Percentiles rank a stretch among this genome's conserved stretches.
Conservation (phyloP, 2,113 vertebrate genomes). For the Camelus bactrianus region DNA sequence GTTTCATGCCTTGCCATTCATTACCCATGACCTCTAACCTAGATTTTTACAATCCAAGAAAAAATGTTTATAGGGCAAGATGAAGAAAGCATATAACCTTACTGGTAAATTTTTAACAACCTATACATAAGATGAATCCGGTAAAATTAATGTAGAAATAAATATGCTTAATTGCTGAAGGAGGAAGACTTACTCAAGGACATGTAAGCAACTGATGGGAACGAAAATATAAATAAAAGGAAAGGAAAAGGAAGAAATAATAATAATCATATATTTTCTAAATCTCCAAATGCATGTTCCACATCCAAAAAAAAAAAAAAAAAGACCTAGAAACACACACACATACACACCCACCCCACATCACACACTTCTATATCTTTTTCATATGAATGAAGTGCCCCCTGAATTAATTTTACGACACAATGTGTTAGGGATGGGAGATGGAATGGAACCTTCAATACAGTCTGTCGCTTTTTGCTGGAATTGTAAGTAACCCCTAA, state of each 20-base stretch:
- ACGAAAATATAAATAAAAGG: not conserved
- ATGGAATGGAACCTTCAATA: not conserved
- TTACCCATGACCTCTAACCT: not conserved
- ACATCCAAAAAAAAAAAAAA: not conserved
- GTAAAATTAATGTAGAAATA: not conserved
- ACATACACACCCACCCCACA: not conserved
- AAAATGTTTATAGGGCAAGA: not conserved
- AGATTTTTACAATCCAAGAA: not conserved
- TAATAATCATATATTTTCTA: not conserved
- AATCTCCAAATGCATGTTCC: not conserved
- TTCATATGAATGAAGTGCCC: not conserved
- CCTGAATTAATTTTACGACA: not conserved
- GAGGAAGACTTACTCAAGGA: not conserved
- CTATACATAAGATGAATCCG: not conserved
- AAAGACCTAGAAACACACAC: not conserved
- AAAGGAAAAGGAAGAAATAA: not conserved
- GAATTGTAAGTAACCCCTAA: conserved; percentile 10
- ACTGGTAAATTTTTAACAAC: not conserved
- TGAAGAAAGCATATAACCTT: not conserved
- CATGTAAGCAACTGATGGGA: not conserved
- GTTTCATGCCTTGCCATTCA: not conserved
- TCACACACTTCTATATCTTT: not conserved
- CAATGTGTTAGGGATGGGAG: not conserved
- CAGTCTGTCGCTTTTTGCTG: not conserved
- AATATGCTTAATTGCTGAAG: not conserved